Conservation (phyloP, 2,113 vertebrate species). For the Petromus typicus region DNA sequence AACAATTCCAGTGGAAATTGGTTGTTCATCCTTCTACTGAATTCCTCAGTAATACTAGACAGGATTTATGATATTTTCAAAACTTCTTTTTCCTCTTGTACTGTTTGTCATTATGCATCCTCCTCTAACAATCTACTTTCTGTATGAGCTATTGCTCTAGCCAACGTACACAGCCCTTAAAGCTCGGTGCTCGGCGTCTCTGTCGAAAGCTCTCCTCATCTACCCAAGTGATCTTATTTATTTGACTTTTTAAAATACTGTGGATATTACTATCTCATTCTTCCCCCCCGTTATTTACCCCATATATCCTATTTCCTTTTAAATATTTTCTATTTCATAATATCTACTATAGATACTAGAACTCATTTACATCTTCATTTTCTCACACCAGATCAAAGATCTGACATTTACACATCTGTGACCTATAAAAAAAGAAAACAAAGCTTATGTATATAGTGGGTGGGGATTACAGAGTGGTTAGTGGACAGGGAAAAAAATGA, state of each 20-base stretch:
- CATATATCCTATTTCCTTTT: too few relatives aligned
- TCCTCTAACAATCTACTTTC: background rate
- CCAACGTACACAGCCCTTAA: background rate
- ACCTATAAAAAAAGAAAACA: too few relatives aligned
- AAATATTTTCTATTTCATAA: too few relatives aligned
- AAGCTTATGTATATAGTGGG: too few relatives aligned
- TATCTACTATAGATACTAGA: too few relatives aligned
- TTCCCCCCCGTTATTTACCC: too few relatives aligned
- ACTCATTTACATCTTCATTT: too few relatives aligned
- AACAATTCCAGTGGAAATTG: background rate
- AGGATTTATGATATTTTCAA: background rate
- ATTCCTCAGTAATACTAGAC: background rate
- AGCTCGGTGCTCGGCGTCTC: background rate
- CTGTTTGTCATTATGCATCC: background rate
- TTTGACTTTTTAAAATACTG: background rate
- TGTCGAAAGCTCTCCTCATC: background rate
- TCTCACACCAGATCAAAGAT: too few relatives aligned
- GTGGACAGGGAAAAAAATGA: too few relatives aligned
- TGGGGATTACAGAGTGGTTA: too few relatives aligned
- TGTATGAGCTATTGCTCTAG: background rate
- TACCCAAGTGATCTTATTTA: background rate
- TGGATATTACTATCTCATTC: too few relatives aligned
- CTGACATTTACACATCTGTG: too few relatives aligned
- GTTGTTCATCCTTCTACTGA: background rate
- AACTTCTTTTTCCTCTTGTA: background rate